These are phyloP conservation scores for Vulpes lagopus DNA, from an alignment of 2,113 vertebrate genomes.

Conservation along the genomic window DNA sequence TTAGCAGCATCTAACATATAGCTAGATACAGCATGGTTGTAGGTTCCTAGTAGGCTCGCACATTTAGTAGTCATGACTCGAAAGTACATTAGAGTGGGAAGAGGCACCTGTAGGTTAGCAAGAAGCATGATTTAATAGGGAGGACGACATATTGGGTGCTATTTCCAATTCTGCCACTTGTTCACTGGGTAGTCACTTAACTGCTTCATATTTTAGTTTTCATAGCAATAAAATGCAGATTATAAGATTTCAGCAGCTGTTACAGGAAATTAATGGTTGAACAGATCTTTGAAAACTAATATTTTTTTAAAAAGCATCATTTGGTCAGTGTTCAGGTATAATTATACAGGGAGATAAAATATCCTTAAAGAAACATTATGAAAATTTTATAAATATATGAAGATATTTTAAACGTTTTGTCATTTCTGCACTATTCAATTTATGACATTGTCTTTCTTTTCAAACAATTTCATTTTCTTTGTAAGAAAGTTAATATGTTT, in stretches of 20 bases:
- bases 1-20: not conserved
- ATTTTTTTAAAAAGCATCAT: not conserved
- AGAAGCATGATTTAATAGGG: conserved; percentile 30
- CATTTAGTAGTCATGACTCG: not conserved
- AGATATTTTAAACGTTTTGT: not conserved
- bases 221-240: conserved; percentile 57
- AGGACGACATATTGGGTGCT: conserved; percentile 32
- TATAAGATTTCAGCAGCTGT: conserved; percentile 57
- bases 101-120: not conserved
- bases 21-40: not conserved
- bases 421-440: not conserved
- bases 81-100: conserved; percentile 24
- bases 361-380: not conserved
- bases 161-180: conserved; percentile 13
- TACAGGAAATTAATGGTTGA: conserved; percentile 59
- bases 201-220: conserved; percentile 54
- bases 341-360: not conserved
- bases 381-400: not conserved
- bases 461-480: not conserved
- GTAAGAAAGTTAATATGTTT: not conserved
- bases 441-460: not conserved
- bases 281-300: conserved; percentile 43
- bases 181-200: conserved; percentile 18
- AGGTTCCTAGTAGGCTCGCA: not conserved
- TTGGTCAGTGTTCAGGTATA: not conserved